A percentile compares a stretch with the other conserved stretches of the same genome.
phyloP scores from a whole-genome alignment of 1,140 invertebrate species.

The Polypedilum pembai region DNA sequence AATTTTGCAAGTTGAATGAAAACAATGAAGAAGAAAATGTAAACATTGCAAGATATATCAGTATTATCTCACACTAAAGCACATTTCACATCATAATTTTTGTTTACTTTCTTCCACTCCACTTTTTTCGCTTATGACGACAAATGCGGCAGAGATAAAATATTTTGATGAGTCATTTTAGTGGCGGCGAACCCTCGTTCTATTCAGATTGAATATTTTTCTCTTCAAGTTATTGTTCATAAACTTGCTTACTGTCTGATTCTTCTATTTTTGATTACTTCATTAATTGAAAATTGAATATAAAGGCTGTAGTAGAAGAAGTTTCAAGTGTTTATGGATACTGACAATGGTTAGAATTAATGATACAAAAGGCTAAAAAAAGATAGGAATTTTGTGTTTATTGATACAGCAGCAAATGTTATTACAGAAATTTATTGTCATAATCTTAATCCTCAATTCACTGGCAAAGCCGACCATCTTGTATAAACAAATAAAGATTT shows the following conservation, averaged over 20 bases:
- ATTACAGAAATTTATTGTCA: too few relatives aligned
- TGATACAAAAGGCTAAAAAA: too few relatives aligned
- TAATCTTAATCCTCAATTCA: too few relatives aligned
- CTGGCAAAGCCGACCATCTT: too few relatives aligned
- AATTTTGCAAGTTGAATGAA: background rate
- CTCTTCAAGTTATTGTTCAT: background rate
- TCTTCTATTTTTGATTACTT: background rate
- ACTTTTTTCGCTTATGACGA: background rate
- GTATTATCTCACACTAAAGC: too few relatives aligned
- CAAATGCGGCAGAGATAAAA: slow-evolving; percentile 21
- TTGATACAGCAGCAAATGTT: too few relatives aligned
- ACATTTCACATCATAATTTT: background rate
- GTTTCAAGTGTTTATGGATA: background rate
- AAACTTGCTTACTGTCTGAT: background rate
- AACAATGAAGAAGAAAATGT: slow-evolving; percentile 11
- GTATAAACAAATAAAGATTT: too few relatives aligned
- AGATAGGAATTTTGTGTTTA: too few relatives aligned
- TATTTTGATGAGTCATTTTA: slow-evolving; percentile 24
- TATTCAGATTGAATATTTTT: background rate
- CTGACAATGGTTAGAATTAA: background rate
- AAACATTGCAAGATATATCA: background rate
- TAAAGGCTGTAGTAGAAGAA: background rate
- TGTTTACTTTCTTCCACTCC: background rate
- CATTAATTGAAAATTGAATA: background rate
- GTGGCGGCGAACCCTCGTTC: background rate